Evolutionary conservation across 2,797 vertebrate species (phyloP).

Genomic region (Novumbra hubbsi): DNA sequence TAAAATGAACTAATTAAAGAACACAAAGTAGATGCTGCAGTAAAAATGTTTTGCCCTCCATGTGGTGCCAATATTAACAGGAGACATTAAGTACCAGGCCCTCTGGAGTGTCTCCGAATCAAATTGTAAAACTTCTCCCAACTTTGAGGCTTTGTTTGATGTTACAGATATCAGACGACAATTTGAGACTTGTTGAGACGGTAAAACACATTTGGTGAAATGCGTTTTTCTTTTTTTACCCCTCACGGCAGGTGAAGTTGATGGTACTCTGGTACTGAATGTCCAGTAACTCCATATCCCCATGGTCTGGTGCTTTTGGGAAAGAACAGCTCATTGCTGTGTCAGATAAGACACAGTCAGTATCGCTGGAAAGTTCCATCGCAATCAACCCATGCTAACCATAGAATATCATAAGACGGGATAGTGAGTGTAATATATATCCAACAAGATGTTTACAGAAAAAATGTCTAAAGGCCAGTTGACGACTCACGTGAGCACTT

Average conservation of each 20-base stretch:
- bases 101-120: too few species aligned
- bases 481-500: conserved; percentile 78
- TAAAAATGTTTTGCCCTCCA: too few species aligned
- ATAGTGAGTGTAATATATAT: too few species aligned
- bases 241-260: conserved; percentile 78
- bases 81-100: too few species aligned
- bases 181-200: not conserved
- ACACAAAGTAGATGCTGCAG: not conserved
- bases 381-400: too few species aligned
- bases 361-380: not conserved
- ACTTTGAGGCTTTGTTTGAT: too few species aligned
- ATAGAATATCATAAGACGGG: too few species aligned
- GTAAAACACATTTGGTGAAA: not conserved
- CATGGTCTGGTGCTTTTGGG: conserved; percentile 69
- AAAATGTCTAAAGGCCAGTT: not conserved
- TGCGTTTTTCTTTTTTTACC: conserved; percentile 73
- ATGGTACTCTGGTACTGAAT: conserved; percentile 69
- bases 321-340: conserved; percentile 76
- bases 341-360: conserved; percentile 3
- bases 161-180: not conserved
- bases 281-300: conserved; percentile 67
- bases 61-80: too few species aligned
- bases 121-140: too few species aligned
- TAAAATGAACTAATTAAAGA: not conserved
- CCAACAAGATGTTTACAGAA: too few species aligned